Evolutionary conservation across 1,140 invertebrate genomes (phyloP).

Genomic region (Protaetia brevitarsis): DNA sequence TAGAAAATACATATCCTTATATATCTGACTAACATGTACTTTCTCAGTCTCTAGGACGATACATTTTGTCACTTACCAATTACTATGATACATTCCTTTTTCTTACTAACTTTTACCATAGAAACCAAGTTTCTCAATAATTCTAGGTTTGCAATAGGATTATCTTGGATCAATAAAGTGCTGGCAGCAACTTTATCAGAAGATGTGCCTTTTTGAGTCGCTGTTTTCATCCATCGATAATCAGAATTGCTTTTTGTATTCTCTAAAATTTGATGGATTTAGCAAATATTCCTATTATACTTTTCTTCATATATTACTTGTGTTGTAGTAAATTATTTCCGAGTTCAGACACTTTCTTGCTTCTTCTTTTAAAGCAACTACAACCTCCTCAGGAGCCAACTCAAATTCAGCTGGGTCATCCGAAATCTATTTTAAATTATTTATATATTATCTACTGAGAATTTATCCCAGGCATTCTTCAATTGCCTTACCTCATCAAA

Average conservation of each 20-base stretch:
- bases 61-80: conserved; percentile 62
- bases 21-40: neutral
- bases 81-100: conserved; percentile 66
- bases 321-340: conserved; percentile 59
- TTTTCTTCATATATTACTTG: conserved; percentile 47
- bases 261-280: conserved; percentile 41
- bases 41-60: too few species aligned
- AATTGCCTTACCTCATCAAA: neutral
- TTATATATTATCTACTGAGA: neutral
- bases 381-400: conserved; percentile 47
- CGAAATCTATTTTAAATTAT: neutral
- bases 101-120: conserved; percentile 79
- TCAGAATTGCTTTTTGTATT: conserved; percentile 55
- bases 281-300: conserved; percentile 20
- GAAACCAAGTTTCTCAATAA: conserved; percentile 69
- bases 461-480: neutral
- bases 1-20: neutral
- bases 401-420: neutral
- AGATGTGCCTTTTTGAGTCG: conserved; percentile 75
- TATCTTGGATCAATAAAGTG: conserved; percentile 79
- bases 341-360: conserved; percentile 59
- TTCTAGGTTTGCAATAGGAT: conserved; percentile 74
- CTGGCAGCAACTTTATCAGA: conserved; percentile 84
- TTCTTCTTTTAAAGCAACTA: conserved; percentile 58
- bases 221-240: conserved; percentile 75